Base-by-base conservation (phyloP, 2,113 vertebrate species). In the Acrocephalus arundinaceus region DNA sequence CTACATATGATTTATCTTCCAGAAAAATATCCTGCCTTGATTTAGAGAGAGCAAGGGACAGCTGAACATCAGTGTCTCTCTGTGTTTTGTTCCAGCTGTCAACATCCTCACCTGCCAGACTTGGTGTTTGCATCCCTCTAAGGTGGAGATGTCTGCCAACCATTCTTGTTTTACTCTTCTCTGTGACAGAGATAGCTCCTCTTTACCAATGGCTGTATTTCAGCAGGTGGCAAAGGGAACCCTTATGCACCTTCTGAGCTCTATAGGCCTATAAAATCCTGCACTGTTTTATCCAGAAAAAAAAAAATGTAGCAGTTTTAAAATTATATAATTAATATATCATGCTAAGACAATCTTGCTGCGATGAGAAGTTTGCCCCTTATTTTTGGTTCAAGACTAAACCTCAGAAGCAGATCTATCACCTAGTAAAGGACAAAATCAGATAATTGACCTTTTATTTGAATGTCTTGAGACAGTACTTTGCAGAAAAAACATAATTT, bases 121-220 rank as follows among this genome's bases (percentile, higher is more conserved):
- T 33, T 22, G 15, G 5, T 41, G 61, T 58, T 39, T 46, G 61
- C 21, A 3, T 58, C 22, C 22, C 37, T 79, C 61, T 41, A 12
- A 65, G 25, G 45, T 65, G 62, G 71, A 90, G 41, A 43, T 39
- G 9, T 83, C 48, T 55, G 72, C n/a, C 63, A 78, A 33, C 37
- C 15, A 33, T 86, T 77, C 27, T 77, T 80, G 15, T 58, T 82
- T 66, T 68, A 45, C 33, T 61, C 16, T 63, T 63, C 31, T 16
- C 49, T 75, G 13, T 35, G 54, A n/a, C 31, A 88, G 48, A 79
- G 25, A 27, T 13, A 30, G 10, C 33, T 86, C 59, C 9, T 62
- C 58, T 74, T 70, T 66, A 39, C 7, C 0, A 0, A 19, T 17
- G 7, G 8, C 4, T 62, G 11, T n/a, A 37, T 33, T 76, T 73